Evolutionary conservation across 2,797 vertebrate species (phyloP).

Genomic region (Pangasius krempfi): DNA sequence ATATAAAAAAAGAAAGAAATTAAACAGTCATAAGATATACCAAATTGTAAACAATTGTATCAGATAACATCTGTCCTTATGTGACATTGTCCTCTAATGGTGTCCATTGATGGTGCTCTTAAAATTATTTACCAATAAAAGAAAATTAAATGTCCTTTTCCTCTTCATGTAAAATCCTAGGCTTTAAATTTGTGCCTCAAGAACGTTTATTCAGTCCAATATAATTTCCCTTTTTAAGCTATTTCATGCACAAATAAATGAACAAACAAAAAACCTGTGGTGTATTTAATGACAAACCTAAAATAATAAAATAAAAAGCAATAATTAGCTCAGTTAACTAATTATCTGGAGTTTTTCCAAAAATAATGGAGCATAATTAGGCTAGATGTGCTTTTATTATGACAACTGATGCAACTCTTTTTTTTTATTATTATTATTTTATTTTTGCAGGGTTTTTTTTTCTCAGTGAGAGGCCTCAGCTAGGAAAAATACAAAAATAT

Average conservation of each 20-base stretch:
- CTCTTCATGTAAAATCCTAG: not conserved
- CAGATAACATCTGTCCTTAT: not conserved
- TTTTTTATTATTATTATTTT: too few species aligned
- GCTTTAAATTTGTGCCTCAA: not conserved
- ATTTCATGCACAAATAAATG: not conserved
- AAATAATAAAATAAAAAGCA: not conserved
- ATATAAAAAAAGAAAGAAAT: not conserved
- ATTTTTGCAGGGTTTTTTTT: not conserved
- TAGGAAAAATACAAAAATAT: constrained; percentile 2
- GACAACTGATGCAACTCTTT: not conserved
- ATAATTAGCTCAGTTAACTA: not conserved
- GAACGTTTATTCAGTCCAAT: not conserved
- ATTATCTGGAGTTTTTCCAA: not conserved
- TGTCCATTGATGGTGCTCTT: not conserved
- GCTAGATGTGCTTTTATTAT: not conserved
- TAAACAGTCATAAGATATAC: not conserved
- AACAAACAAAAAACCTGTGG: not conserved
- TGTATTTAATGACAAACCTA: not conserved
- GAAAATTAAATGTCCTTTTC: not conserved
- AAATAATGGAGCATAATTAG: not conserved
- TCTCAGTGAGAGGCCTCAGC: not conserved
- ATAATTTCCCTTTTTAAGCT: not conserved
- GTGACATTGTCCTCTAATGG: not conserved
- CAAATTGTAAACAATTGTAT: not conserved
- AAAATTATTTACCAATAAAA: not conserved